phyloP scores from a whole-genome alignment of 2,888 invertebrate species.

The Metalampra italica region DNA sequence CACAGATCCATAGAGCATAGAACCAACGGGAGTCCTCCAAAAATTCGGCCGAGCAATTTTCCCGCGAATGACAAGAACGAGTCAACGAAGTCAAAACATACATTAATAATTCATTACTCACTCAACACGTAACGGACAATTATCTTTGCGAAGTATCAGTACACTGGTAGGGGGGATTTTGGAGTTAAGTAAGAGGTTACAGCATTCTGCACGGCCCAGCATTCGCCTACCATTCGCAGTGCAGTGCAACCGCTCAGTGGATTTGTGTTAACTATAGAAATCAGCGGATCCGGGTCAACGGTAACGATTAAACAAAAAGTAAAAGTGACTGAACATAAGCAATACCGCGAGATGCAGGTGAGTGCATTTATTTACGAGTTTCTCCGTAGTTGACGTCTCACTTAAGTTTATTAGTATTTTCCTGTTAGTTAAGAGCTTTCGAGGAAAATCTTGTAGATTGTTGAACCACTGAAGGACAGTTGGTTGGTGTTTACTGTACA shows the following conservation, averaged over 20 bases:
- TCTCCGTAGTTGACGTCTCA: conserved; percentile 21
- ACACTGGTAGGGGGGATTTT: conserved; percentile 32
- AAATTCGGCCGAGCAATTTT: too few species aligned
- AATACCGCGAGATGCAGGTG: conserved; percentile 55
- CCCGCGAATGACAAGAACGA: not conserved
- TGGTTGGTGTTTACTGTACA: too few species aligned
- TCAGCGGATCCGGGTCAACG: conserved; percentile 54
- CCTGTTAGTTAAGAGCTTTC: conserved; percentile 28
- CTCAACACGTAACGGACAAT: conserved; percentile 29
- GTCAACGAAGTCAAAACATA: too few species aligned
- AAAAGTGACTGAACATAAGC: conserved; percentile 47
- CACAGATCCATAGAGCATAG: too few species aligned
- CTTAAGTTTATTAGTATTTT: conserved; percentile 20
- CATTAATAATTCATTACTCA: too few species aligned
- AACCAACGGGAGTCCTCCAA: too few species aligned
- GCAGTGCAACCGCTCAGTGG: conserved; percentile 45
- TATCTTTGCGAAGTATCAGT: conserved; percentile 9
- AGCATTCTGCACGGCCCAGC: conserved; percentile 46
- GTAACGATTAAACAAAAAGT: conserved; percentile 43
- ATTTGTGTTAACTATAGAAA: conserved; percentile 40
- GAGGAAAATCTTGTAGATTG: conserved; percentile 28
- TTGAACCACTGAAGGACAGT: conserved; percentile 43
- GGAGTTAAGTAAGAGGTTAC: conserved; percentile 74
- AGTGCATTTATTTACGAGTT: conserved; percentile 38
- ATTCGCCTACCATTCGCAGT: conserved; percentile 55